phyloP scores from a whole-genome alignment of 2,888 invertebrate species.

The Drosophila nr. perissopoda region DNA sequence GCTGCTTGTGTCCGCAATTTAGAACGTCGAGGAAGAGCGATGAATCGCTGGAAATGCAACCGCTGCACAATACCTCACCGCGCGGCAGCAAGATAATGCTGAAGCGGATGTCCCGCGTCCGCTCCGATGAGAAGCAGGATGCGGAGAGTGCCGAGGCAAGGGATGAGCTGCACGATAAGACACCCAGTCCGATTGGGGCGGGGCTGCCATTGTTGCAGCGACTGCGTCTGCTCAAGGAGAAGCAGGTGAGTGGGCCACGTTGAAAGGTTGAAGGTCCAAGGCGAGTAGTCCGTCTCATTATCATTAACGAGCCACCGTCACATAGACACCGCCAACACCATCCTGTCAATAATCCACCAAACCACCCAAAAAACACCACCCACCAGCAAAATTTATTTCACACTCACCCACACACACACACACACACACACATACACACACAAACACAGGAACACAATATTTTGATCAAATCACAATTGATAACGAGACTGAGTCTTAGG shows the following conservation, averaged over 20 bases:
- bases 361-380: background rate
- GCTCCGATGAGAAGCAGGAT: conserved; percentile 89
- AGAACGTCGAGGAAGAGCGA: conserved; percentile 84
- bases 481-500: background rate
- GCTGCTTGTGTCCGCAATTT: background rate
- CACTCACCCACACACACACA: conserved; percentile 11
- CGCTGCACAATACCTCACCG: conserved; percentile 85
- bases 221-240: conserved; percentile 92
- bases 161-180: conserved; percentile 85
- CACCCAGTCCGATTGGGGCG: conserved; percentile 92
- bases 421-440: background rate
- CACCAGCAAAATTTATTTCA: conserved; percentile 21
- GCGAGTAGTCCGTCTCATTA: conserved; percentile 16
- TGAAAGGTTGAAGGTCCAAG: conserved; percentile 4
- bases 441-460: background rate
- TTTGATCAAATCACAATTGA: conserved; percentile 24
- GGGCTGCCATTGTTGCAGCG: conserved; percentile 92
- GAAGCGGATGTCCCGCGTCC: conserved; percentile 90
- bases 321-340: conserved; percentile 1
- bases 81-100: conserved; percentile 87
- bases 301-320: conserved; percentile 14
- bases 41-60: conserved; percentile 89
- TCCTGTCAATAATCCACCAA: background rate
- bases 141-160: conserved; percentile 85
- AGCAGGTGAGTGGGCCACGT: conserved; percentile 87